Conservation (phyloP, 1,140 invertebrate genomes). For the Leguminivora glycinivorella region DNA sequence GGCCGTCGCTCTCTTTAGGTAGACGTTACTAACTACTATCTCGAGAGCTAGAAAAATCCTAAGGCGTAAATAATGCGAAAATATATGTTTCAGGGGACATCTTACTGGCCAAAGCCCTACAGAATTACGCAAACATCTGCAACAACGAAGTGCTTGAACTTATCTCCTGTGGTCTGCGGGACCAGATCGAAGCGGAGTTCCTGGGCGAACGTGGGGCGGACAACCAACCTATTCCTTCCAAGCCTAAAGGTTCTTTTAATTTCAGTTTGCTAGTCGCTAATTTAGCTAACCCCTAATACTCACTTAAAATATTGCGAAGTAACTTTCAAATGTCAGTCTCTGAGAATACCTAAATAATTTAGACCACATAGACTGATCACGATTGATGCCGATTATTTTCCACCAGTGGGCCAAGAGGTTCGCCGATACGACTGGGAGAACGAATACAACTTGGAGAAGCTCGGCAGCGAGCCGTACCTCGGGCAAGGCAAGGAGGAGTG, state of each 20-base stretch:
- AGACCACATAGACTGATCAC: no score
- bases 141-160: conserved; percentile 88
- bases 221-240: conserved; percentile 85
- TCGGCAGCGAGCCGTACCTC: conserved; percentile 73
- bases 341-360: no score
- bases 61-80: no score
- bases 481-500: conserved; percentile 87
- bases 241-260: conserved; percentile 67
- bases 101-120: conserved; percentile 88
- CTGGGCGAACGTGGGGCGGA: conserved; percentile 86
- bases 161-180: conserved; percentile 88
- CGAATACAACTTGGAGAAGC: conserved; percentile 62
- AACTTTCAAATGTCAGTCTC: no score
- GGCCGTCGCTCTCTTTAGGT: no score
- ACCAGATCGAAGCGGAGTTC: conserved; percentile 92
- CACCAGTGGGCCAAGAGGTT: conserved; percentile 48
- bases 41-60: no score
- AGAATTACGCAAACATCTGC: conserved; percentile 86
- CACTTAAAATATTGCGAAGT: no score
- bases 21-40: no score
- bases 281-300: no score
- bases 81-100: conserved; percentile 84
- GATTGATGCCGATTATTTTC: no score
- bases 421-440: conserved; percentile 58
- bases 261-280: no score